These are phyloP conservation scores for Heliconius nattereri DNA, from an alignment of 1,140 invertebrate species.

Conservation along the genomic window DNA sequence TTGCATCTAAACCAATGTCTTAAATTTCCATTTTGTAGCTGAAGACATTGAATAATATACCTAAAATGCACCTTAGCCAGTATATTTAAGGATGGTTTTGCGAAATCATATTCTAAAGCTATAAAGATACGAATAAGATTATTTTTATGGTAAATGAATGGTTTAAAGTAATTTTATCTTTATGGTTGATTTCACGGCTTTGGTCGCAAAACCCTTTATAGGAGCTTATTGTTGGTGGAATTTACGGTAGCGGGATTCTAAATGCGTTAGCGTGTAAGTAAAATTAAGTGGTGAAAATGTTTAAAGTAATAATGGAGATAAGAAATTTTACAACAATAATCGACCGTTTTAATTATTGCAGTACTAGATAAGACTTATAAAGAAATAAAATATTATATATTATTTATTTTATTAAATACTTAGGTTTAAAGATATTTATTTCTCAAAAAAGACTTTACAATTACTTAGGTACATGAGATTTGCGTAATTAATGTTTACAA, in stretches of 20 bases:
- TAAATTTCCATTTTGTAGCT: neutral
- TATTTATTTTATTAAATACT: too few species aligned
- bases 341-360: neutral
- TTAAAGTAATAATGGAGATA: neutral
- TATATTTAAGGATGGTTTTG: neutral
- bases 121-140: constrained; percentile 46
- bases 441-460: too few species aligned
- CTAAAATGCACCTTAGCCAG: neutral
- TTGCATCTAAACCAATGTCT: constrained; percentile 17
- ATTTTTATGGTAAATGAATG: constrained; percentile 50
- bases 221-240: constrained; percentile 39
- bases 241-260: constrained; percentile 18
- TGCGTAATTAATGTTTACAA: too few species aligned
- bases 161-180: constrained; percentile 55
- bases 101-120: constrained; percentile 11
- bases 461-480: too few species aligned
- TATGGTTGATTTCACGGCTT: constrained; percentile 41
- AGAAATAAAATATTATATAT: neutral
- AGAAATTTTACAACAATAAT: neutral
- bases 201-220: constrained; percentile 39
- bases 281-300: constrained; percentile 2
- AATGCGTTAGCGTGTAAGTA: neutral
- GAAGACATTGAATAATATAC: neutral
- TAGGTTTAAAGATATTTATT: too few species aligned
- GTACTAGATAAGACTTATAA: neutral